Percentiles rank a stretch among this genome's conserved stretches.
Evolutionary conservation across 2,113 vertebrate genomes (phyloP).

Genomic region (Actinemys pallida): DNA sequence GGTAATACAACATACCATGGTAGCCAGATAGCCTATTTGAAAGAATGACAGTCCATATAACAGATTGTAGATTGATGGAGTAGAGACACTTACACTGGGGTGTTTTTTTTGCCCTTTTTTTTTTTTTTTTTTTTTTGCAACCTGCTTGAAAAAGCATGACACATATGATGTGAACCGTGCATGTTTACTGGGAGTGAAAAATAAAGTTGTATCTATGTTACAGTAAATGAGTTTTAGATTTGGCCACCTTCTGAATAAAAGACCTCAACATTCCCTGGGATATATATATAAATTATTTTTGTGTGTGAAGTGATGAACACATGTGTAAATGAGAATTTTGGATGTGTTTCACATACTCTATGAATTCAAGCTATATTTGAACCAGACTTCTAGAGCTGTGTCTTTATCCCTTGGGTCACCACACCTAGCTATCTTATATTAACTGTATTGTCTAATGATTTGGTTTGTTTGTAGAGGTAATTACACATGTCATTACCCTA

Average conservation of each 20-base stretch:
- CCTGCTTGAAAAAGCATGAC: neutral
- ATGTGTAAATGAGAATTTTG: neutral
- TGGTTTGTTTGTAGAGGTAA: constrained; percentile 67
- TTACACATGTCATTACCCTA: constrained; percentile 57
- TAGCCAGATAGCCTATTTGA: neutral
- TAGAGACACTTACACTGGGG: neutral
- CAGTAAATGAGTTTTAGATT: constrained; percentile 1
- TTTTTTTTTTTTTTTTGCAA: neutral
- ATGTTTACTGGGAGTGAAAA: neutral
- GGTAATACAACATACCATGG: neutral
- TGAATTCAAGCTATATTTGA: constrained; percentile 36
- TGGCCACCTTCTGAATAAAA: neutral
- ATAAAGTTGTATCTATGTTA: neutral
- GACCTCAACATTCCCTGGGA: neutral
- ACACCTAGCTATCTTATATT: constrained; percentile 22
- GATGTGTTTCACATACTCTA: neutral
- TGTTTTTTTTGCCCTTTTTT: too few relatives aligned
- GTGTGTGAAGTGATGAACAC: neutral
- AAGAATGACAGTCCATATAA: neutral
- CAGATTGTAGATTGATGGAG: neutral
- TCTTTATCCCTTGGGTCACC: constrained; percentile 15
- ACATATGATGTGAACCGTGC: neutral
- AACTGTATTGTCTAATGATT: constrained; percentile 45
- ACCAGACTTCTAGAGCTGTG: neutral
- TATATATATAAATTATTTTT: neutral